These are phyloP conservation scores for Passerina amoena DNA, from an alignment of 2,113 vertebrate genomes.

Conservation along the genomic window DNA sequence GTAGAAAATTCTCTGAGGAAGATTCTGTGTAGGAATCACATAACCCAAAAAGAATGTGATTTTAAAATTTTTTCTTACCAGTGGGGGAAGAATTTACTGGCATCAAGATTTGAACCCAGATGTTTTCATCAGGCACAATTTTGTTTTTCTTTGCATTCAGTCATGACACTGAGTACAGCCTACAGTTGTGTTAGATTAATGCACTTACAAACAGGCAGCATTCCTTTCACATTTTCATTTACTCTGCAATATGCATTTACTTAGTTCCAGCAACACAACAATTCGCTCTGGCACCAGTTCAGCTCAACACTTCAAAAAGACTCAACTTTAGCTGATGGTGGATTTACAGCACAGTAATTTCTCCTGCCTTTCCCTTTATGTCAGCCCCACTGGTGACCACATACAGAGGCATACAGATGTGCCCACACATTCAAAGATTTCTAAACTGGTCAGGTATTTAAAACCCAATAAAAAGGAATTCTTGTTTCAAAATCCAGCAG, in stretches of 20 bases:
- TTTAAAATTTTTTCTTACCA: conserved; percentile 47
- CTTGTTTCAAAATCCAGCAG: background rate
- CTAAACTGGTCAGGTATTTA: background rate
- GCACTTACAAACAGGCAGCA: conserved; percentile 10
- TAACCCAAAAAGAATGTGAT: conserved; percentile 47
- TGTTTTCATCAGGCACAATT: conserved; percentile 57
- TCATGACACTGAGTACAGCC: conserved; percentile 23
- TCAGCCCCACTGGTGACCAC: background rate
- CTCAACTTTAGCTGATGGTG: background rate
- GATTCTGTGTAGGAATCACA: conserved; percentile 46
- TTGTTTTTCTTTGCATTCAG: conserved; percentile 48
- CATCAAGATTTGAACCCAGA: conserved; percentile 64
- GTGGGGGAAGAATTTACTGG: conserved; percentile 58
- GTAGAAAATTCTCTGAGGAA: conserved; percentile 50
- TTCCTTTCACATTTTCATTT: conserved; percentile 33
- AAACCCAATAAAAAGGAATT: background rate
- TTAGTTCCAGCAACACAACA: conserved; percentile 31
- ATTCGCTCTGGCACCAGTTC: background rate
- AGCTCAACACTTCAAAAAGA: background rate
- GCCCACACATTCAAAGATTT: background rate
- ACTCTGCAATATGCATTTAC: conserved; percentile 20
- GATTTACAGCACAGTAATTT: background rate
- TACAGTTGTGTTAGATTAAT: conserved; percentile 42
- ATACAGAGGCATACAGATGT: background rate
- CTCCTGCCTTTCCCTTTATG: background rate